Conservation (phyloP, 92 coral and sea anemone genomes). For the Porites cylindrica region DNA sequence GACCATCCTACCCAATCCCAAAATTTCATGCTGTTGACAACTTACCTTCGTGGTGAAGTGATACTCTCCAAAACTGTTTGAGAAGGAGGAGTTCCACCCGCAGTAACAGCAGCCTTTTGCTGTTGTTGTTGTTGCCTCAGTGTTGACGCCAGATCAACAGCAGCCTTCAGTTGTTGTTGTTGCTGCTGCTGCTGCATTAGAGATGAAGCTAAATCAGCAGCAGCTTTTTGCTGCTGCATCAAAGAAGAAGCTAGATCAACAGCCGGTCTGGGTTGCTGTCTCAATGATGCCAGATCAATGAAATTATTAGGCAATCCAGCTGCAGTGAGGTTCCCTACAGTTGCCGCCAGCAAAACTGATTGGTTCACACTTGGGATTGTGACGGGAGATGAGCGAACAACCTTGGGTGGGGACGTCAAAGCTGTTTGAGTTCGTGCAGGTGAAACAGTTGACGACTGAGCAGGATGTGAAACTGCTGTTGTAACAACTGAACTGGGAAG, state of each 20-base stretch:
- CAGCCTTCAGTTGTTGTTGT: background rate
- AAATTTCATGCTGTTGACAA: background rate
- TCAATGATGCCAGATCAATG: slow-evolving; percentile 48
- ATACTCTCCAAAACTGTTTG: slow-evolving; percentile 68
- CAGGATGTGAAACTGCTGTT: slow-evolving; percentile 49
- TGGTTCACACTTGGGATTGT: slow-evolving; percentile 20
- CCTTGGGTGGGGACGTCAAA: slow-evolving; percentile 49
- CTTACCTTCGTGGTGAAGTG: slow-evolving; percentile 79
- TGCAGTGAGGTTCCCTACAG: slow-evolving; percentile 26
- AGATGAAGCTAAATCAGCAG: slow-evolving; percentile 46
- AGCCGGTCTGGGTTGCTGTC: slow-evolving; percentile 36
- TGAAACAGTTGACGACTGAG: slow-evolving; percentile 48
- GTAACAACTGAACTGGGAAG: slow-evolving; percentile 67
- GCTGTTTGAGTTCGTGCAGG: slow-evolving; percentile 56
- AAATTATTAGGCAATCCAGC: slow-evolving; percentile 60
- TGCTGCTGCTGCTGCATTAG: slow-evolving; percentile 23
- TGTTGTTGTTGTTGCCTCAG: slow-evolving; percentile 54
- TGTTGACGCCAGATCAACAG: background rate
- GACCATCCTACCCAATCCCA: too few relatives aligned
- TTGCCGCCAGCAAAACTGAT: slow-evolving; percentile 19
- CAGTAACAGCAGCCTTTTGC: slow-evolving; percentile 30
- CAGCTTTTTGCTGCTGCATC: slow-evolving; percentile 50
- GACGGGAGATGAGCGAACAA: slow-evolving; percentile 32
- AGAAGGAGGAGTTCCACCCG: slow-evolving; percentile 38
- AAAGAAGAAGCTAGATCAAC: slow-evolving; percentile 4